Percentiles rank a stretch among this genome's conserved stretches.
These are phyloP conservation scores for Chalcosyrphus nemorum DNA, from an alignment of 2,888 invertebrate genomes.

Conservation along the genomic window DNA sequence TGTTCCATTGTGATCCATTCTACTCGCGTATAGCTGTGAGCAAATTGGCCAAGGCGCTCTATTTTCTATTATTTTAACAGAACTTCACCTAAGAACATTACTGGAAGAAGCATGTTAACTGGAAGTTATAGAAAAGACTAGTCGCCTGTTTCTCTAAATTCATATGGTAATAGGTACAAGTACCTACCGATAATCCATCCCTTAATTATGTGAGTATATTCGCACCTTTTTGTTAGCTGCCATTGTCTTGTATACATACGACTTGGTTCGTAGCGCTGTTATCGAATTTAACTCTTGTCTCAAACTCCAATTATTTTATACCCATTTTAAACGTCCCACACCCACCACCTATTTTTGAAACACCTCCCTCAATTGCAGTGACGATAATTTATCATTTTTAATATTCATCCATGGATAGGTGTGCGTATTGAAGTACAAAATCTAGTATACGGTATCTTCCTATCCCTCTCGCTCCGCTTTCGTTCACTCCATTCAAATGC, in stretches of 20 bases:
- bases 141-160: no score
- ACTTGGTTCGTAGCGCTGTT: neutral
- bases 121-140: no score
- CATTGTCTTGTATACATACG: neutral
- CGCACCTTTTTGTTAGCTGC: neutral
- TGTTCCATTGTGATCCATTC: no score
- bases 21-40: no score
- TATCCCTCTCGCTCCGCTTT: neutral
- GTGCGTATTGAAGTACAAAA: constrained; percentile 6
- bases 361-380: neutral
- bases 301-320: neutral
- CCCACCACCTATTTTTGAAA: neutral
- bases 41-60: no score
- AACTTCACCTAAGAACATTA: no score
- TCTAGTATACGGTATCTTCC: no score
- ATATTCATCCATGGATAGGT: constrained; percentile 1
- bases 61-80: no score
- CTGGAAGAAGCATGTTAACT: no score
- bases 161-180: no score
- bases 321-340: neutral
- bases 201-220: no score
- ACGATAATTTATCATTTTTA: constrained; percentile 17
- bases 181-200: neutral
- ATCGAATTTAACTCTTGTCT: neutral
- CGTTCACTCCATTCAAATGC: neutral